A percentile compares a stretch with the other conserved stretches of the same genome.
phyloP scores from a whole-genome alignment of 2,888 invertebrate genomes.

The Frankliniella intonsa region DNA sequence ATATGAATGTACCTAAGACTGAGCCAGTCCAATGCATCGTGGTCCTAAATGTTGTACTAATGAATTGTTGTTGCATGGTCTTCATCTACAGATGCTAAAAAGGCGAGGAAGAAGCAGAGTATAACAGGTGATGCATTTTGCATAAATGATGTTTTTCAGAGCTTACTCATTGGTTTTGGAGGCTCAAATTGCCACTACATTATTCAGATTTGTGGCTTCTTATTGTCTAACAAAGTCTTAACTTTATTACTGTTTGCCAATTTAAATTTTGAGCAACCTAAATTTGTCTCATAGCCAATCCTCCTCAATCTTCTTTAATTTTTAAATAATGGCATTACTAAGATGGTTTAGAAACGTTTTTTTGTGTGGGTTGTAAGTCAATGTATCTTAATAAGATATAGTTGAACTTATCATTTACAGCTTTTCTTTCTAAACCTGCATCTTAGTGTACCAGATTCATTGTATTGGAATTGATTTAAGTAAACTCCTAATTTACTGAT shows the following conservation, averaged over 20 bases:
- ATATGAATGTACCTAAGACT: slow-evolving; percentile 45
- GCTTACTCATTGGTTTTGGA: neutral
- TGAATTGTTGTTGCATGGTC: slow-evolving; percentile 45
- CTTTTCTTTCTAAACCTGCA: too few relatives aligned
- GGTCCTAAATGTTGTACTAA: slow-evolving; percentile 9
- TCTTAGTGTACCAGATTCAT: too few relatives aligned
- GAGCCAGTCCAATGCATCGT: slow-evolving; percentile 37
- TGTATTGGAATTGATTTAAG: too few relatives aligned
- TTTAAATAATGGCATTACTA: too few relatives aligned
- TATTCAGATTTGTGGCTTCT: slow-evolving; percentile 30
- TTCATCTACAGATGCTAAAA: slow-evolving; percentile 79
- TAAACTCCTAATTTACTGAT: too few relatives aligned
- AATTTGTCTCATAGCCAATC: neutral
- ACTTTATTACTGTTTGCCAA: slow-evolving; percentile 36
- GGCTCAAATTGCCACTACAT: neutral
- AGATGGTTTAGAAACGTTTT: too few relatives aligned
- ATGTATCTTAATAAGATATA: too few relatives aligned
- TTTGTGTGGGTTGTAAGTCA: too few relatives aligned
- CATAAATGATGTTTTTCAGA: neutral
- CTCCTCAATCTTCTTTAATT: too few relatives aligned
- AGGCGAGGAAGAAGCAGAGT: slow-evolving; percentile 91
- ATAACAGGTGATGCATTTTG: slow-evolving; percentile 65
- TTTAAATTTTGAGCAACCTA: slow-evolving; percentile 33
- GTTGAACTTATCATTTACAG: too few relatives aligned
- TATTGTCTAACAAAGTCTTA: slow-evolving; percentile 8